These are phyloP conservation scores for Onthophagus taurus DNA, from an alignment of 1,140 invertebrate genomes.

Conservation along the genomic window DNA sequence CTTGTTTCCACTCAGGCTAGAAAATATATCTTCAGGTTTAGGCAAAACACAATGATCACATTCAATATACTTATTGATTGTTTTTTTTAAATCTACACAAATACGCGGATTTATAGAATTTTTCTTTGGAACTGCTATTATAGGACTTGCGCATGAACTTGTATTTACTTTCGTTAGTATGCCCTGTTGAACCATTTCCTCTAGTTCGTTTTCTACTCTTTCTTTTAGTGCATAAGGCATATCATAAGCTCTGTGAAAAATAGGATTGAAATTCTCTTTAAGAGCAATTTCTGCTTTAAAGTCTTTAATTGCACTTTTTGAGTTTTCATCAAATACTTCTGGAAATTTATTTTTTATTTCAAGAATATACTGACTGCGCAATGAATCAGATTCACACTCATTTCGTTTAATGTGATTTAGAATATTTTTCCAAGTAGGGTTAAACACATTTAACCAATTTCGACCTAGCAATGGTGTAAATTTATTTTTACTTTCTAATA, in stretches of 20 bases:
- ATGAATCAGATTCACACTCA: not conserved
- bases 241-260: conserved; percentile 1
- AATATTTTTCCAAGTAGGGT: not conserved
- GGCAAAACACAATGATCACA: conserved; percentile 10
- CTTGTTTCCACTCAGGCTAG: not conserved
- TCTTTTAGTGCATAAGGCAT: conserved; percentile 6
- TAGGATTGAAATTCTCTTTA: not conserved
- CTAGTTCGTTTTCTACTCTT: conserved; percentile 9
- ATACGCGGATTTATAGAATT: conserved; percentile 17
- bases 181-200: not conserved
- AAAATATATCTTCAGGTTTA: conserved; percentile 8
- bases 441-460: conserved; percentile 1
- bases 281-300: conserved; percentile 1
- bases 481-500: not conserved
- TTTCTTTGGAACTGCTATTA: conserved; percentile 39
- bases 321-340: not conserved
- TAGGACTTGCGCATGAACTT: conserved; percentile 4
- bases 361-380: not conserved
- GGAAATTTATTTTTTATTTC: not conserved
- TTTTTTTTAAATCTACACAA: conserved; percentile 11
- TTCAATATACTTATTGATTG: not conserved
- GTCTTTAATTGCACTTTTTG: not conserved
- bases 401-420: no score
- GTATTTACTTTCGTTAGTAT: not conserved
- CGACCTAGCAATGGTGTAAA: conserved; percentile 6